These are phyloP conservation scores for Melanotaenia boesemani DNA, from an alignment of 2,797 vertebrate species.

Conservation along the genomic window DNA sequence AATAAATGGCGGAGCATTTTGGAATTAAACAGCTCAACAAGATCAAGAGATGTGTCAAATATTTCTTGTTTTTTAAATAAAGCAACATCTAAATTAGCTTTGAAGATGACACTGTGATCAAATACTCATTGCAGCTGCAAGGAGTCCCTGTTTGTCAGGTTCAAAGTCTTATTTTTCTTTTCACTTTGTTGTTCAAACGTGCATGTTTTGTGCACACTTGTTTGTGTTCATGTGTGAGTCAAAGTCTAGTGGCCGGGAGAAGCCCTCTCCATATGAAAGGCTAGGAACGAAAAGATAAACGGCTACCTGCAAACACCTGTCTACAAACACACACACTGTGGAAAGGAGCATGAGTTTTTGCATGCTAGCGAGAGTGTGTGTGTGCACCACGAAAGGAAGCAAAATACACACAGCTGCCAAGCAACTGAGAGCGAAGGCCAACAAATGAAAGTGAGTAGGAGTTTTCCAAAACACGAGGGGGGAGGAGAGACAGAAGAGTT, in stretches of 20 bases:
- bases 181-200: conserved; percentile 76
- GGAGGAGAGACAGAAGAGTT: conserved; percentile 8
- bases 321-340: conserved; percentile 53
- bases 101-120: conserved; percentile 74
- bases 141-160: conserved; percentile 67
- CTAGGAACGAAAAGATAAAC: conserved; percentile 80
- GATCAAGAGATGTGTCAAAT: conserved; percentile 73
- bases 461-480: conserved; percentile 11
- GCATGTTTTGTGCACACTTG: conserved; percentile 11
- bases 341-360: conserved; percentile 43
- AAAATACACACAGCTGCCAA: conserved; percentile 64
- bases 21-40: conserved; percentile 58
- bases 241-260: conserved; percentile 46
- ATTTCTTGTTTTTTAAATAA: conserved; percentile 68
- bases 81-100: conserved; percentile 76
- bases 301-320: conserved; percentile 87
- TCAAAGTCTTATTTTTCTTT: conserved; percentile 77
- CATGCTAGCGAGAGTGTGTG: neutral
- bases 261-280: conserved; percentile 79
- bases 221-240: conserved; percentile 34
- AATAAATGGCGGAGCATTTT: conserved; percentile 64
- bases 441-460: conserved; percentile 58
- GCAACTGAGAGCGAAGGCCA: conserved; percentile 55
- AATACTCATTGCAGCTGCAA: conserved; percentile 64
- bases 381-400: conserved; percentile 14